Percentiles rank a stretch among this genome's conserved stretches.
These are phyloP conservation scores for Andrena bicolor DNA, from an alignment of 2,888 invertebrate genomes.

Conservation along the genomic window DNA sequence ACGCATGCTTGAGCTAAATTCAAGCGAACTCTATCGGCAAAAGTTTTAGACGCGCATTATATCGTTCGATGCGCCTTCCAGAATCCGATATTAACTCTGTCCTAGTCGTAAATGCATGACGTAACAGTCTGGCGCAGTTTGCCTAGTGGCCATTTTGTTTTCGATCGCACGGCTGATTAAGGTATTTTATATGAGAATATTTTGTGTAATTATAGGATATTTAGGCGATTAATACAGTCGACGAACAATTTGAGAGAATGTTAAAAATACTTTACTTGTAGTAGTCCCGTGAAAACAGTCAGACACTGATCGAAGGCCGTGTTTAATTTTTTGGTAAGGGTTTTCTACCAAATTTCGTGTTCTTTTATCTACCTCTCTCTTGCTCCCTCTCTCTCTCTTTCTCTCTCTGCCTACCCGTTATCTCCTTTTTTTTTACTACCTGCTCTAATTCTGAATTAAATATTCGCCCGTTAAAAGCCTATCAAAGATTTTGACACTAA, in stretches of 20 bases:
- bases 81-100: slow-evolving; percentile 25
- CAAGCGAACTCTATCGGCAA: slow-evolving; percentile 31
- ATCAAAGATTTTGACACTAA: neutral
- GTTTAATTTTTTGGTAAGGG: slow-evolving; percentile 48
- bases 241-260: slow-evolving; percentile 32
- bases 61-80: neutral
- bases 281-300: slow-evolving; percentile 7
- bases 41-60: neutral
- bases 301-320: slow-evolving; percentile 25
- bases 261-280: slow-evolving; percentile 35
- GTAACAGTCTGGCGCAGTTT: slow-evolving; percentile 76
- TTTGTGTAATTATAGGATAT: slow-evolving; percentile 75
- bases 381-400: neutral
- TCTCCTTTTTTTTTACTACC: slow-evolving; percentile 7
- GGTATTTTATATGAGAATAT: slow-evolving; percentile 81
- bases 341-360: slow-evolving; percentile 31
- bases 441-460: neutral
- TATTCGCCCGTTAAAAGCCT: neutral
- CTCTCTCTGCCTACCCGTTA: slow-evolving; percentile 2
- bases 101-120: slow-evolving; percentile 67
- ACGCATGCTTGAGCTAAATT: neutral
- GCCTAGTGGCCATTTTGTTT: slow-evolving; percentile 84
- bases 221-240: slow-evolving; percentile 55
- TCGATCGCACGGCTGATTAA: slow-evolving; percentile 80
- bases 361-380: slow-evolving; percentile 13